A percentile compares a stretch with the other conserved stretches of the same genome.
Evolutionary conservation across 2,797 vertebrate genomes (phyloP).

Genomic region (Protonibea diacanthus): DNA sequence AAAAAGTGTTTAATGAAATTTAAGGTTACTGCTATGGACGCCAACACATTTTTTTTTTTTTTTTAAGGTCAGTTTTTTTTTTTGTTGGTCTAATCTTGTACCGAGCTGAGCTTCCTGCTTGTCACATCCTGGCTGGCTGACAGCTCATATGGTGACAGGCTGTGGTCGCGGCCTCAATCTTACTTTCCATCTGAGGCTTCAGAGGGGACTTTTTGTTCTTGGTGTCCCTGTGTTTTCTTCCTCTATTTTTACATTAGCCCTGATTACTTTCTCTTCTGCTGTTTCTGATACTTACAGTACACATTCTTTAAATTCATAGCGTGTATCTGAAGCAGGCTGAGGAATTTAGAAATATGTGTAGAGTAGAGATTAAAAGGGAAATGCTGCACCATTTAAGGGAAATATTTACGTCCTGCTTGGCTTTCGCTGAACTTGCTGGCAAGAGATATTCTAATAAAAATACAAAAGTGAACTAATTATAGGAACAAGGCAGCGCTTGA

Average conservation of each 20-base stretch:
- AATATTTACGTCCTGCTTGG: slow-evolving; percentile 21
- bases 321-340: slow-evolving; percentile 32
- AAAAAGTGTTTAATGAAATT: neutral
- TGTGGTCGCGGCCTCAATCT: slow-evolving; percentile 65
- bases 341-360: slow-evolving; percentile 18
- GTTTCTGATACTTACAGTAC: neutral
- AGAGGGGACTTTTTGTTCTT: slow-evolving; percentile 42
- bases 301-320: neutral
- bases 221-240: slow-evolving; percentile 9
- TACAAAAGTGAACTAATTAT: slow-evolving; percentile 16
- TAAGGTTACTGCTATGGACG: neutral
- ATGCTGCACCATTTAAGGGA: slow-evolving; percentile 6
- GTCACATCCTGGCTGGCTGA: slow-evolving; percentile 71
- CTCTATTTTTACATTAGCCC: neutral
- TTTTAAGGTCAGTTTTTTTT: no score
- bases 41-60: neutral
- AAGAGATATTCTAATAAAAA: slow-evolving; percentile 31
- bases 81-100: slow-evolving; percentile 21
- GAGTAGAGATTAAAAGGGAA: slow-evolving; percentile 7
- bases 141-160: slow-evolving; percentile 69
- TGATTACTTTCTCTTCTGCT: neutral
- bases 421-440: slow-evolving; percentile 22
- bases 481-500: slow-evolving; percentile 10
- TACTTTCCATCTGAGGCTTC: slow-evolving; percentile 45
- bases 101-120: slow-evolving; percentile 68